Conservation (phyloP, 2,888 invertebrate species). For the Drosophila robusta region DNA sequence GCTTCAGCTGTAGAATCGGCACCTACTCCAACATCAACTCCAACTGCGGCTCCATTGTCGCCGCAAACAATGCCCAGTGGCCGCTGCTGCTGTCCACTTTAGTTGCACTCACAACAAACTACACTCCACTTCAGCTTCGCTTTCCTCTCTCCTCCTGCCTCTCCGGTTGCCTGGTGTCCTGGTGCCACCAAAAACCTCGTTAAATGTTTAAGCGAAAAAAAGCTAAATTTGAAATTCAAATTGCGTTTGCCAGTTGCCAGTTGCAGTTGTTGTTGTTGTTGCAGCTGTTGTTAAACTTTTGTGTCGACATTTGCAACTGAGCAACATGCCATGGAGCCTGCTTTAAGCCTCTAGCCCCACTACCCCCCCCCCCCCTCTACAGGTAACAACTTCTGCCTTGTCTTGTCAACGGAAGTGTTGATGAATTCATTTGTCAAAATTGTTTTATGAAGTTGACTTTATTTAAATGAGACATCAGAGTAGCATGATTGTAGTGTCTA, state of each 20-base stretch:
- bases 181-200: conserved; percentile 62
- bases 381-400: conserved; percentile 38
- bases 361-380: not conserved
- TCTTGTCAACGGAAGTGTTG: conserved; percentile 81
- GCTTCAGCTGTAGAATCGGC: not conserved
- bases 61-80: conserved; percentile 39
- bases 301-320: conserved; percentile 63
- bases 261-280: conserved; percentile 36
- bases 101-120: conserved; percentile 35
- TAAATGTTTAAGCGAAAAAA: conserved; percentile 49
- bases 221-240: conserved; percentile 71
- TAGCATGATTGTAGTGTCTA: not conserved
- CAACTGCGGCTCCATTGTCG: conserved; percentile 37
- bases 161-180: too few species aligned
- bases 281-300: conserved; percentile 43
- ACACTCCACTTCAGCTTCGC: conserved; percentile 4
- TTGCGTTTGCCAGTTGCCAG: conserved; percentile 58
- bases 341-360: not conserved
- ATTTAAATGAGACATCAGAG: conserved; percentile 49
- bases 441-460: conserved; percentile 64
- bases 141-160: conserved; percentile 5
- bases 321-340: conserved; percentile 38
- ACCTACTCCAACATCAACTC: conserved; percentile 3
- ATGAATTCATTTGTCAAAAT: conserved; percentile 82
- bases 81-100: conserved; percentile 36